These are phyloP conservation scores for Ancistrus triradiatus DNA, from an alignment of 2,113 vertebrate genomes.

Conservation along the genomic window DNA sequence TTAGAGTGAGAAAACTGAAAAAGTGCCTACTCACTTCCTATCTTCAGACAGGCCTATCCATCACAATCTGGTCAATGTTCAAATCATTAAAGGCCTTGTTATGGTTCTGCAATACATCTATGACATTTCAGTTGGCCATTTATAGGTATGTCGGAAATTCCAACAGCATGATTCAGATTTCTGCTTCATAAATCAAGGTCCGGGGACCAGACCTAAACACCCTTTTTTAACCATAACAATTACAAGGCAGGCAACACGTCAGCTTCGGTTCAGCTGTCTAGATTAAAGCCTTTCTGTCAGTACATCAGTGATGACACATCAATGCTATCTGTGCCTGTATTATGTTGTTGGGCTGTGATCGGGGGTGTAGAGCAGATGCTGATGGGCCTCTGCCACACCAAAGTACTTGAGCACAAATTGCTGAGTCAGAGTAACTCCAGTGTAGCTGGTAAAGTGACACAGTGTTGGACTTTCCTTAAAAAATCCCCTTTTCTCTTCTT, in stretches of 20 bases:
- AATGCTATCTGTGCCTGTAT: neutral
- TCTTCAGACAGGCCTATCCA: constrained; percentile 3
- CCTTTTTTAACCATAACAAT: neutral
- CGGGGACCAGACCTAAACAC: neutral
- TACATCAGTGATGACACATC: neutral
- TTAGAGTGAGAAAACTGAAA: neutral
- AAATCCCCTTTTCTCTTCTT: constrained; percentile 27
- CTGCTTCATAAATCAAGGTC: neutral
- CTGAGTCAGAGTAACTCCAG: constrained; percentile 11
- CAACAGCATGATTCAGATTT: neutral
- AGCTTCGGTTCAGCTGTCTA: neutral
- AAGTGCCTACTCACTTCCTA: constrained; percentile 38
- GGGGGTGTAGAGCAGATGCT: constrained; percentile 14
- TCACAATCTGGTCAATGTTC: neutral
- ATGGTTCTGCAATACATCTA: no score
- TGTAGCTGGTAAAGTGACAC: constrained; percentile 7
- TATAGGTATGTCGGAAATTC: neutral
- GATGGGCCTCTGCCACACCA: neutral
- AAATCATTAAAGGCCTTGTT: neutral
- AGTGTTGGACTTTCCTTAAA: constrained; percentile 9
- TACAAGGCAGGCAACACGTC: neutral
- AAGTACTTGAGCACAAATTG: constrained; percentile 1
- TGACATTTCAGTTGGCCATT: neutral
- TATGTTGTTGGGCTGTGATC: neutral
- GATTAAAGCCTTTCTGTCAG: neutral